These are phyloP conservation scores for Euplagia quadripunctaria DNA, from an alignment of 2,888 invertebrate species.

Conservation along the genomic window DNA sequence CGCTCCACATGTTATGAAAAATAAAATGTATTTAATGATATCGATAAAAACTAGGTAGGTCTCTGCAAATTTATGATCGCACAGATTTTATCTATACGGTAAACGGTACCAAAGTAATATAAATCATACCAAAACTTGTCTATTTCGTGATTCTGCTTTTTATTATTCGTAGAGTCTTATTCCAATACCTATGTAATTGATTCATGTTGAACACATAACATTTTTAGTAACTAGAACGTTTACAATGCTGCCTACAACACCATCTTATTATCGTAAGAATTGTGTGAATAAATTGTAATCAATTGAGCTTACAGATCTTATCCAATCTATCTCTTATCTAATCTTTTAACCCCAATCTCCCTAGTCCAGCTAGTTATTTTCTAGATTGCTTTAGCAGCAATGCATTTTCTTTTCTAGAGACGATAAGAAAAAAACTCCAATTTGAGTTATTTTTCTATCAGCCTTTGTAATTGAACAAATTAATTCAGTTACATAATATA, in stretches of 20 bases:
- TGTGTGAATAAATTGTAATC: too few relatives aligned
- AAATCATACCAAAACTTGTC: not conserved
- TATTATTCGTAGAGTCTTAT: conserved; percentile 7
- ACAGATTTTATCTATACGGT: conserved; percentile 27
- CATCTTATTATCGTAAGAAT: too few relatives aligned
- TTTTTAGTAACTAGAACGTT: too few relatives aligned
- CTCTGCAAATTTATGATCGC: conserved; percentile 10
- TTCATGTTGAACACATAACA: too few relatives aligned
- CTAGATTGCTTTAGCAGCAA: not conserved
- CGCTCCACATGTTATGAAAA: not conserved
- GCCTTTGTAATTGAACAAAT: conserved; percentile 34
- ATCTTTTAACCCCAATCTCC: not conserved
- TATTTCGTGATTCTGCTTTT: conserved; percentile 15
- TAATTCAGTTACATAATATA: conserved; percentile 25
- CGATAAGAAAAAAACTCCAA: not conserved
- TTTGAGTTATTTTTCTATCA: conserved; percentile 24
- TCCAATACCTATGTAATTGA: not conserved
- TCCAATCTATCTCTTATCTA: not conserved
- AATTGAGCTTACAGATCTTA: not conserved
- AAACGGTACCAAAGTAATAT: conserved; percentile 9
- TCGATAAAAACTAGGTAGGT: not conserved
- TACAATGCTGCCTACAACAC: too few relatives aligned
- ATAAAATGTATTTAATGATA: not conserved
- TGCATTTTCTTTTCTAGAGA: not conserved
- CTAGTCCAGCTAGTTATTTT: not conserved